A percentile compares a stretch with the other conserved stretches of the same genome.
phyloP scores from a whole-genome alignment of 2,797 vertebrate genomes.

The Tapirus indicus region DNA sequence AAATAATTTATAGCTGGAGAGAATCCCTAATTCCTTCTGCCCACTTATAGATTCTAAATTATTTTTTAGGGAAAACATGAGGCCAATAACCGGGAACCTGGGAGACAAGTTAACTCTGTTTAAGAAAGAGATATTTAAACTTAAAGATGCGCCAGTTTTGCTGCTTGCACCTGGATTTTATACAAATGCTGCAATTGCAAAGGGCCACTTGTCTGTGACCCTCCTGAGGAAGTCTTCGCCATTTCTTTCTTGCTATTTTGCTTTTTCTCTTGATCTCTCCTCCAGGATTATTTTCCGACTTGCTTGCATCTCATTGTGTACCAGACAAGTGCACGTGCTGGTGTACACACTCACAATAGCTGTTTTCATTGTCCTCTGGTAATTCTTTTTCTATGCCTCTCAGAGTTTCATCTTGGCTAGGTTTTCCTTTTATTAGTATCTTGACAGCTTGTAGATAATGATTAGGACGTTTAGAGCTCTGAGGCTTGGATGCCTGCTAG shows the following conservation, averaged over 20 bases:
- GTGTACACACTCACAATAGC: neutral
- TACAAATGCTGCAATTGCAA: neutral
- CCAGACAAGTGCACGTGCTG: neutral
- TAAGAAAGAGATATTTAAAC: conserved; percentile 59
- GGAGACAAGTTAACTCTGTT: conserved; percentile 80
- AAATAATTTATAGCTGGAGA: conserved; percentile 87
- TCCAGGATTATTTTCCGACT: neutral
- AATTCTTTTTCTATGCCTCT: neutral
- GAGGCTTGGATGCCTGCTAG: neutral
- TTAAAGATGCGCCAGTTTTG: conserved; percentile 5
- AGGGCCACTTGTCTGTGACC: neutral
- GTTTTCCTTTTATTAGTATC: neutral
- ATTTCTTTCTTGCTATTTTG: neutral
- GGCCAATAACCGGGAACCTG: conserved; percentile 80
- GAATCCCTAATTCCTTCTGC: conserved; percentile 82
- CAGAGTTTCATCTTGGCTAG: neutral
- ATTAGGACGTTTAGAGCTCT: conserved; percentile 52
- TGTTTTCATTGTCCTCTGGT: neutral
- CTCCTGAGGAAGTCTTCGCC: neutral
- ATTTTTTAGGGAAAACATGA: conserved; percentile 82
- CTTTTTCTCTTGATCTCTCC: conserved; percentile 3
- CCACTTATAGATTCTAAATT: conserved; percentile 80
- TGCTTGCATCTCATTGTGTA: neutral
- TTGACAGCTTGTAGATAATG: conserved; percentile 21
- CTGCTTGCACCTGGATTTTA: conserved; percentile 46